Evolutionary conservation across 2,797 vertebrate genomes (phyloP), one percentile per base, ranked within the genome.

Genomic region (Pelodytes ibericus): DNA sequence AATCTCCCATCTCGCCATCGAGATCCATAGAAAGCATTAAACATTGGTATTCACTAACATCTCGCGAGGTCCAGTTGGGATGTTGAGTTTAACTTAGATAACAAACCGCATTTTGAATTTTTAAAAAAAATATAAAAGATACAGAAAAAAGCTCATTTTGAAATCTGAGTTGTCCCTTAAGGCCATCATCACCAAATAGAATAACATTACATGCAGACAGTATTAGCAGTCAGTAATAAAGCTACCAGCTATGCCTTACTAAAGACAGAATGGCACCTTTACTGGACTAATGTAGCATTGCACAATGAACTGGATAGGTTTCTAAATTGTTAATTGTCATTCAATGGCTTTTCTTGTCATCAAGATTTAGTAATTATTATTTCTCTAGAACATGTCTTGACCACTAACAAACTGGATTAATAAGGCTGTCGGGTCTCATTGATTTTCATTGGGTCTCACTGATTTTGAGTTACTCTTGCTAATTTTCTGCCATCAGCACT

Each of bases 401-500:
- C 58, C 49, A 13, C 31, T 29, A 27, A 66, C 26, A 64, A 65
- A 77, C 64, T 65, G 68, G 39, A 71, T 47, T 77, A 77, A 77
- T 63, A 26, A 36, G 51, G 22, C 36, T 71, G 60, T 65, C 60
- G 27, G 51, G 53, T 49, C 36, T 22, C 49, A 77, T 77, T 71
- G 75, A 77, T 77, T 65, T 60, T 33, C 49, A 58, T 56, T 36
- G 36, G 30, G 61, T 71, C 36, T 77, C 60, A 47, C 49, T 41
- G 74, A 63, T 57, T 71, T 71, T 31, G 18, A 64, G 49, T 58
- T 33, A 39, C 26, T 63, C 31, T 63, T 53, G 24, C 66, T 44
- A 56, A 71, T 71, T 77, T 69, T 71, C 70, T 65, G 56, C 27
- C 25, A 56, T 77, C 68, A 66, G 75, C 75, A 71, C 49, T 77